phyloP scores from a whole-genome alignment of 2,113 vertebrate species.

The Pheucticus melanocephalus region DNA sequence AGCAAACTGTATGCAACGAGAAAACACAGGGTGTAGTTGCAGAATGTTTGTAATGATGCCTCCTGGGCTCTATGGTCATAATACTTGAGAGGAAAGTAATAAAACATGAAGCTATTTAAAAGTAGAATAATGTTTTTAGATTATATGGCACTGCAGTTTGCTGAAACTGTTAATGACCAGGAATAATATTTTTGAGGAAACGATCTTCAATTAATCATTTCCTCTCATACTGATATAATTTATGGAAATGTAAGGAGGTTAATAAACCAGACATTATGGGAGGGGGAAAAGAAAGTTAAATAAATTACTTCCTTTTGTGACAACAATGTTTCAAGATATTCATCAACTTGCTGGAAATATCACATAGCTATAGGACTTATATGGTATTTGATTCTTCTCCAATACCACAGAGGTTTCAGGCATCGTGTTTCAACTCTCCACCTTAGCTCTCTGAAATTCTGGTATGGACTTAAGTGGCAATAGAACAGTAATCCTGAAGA shows the following conservation, averaged over 20 bases:
- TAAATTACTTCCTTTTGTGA: slow-evolving; percentile 82
- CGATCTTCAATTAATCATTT: slow-evolving; percentile 79
- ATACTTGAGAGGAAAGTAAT: slow-evolving; percentile 57
- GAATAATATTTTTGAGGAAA: slow-evolving; percentile 78
- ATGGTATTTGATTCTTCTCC: slow-evolving; percentile 69
- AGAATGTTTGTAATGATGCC: slow-evolving; percentile 59
- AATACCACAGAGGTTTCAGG: slow-evolving; percentile 54
- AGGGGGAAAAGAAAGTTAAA: slow-evolving; percentile 73
- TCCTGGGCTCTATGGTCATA: slow-evolving; percentile 45
- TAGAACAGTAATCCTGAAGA: background rate
- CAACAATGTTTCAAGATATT: slow-evolving; percentile 75
- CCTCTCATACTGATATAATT: slow-evolving; percentile 75
- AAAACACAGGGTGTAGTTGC: slow-evolving; percentile 8
- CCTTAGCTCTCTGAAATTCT: slow-evolving; percentile 64
- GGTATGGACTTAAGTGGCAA: slow-evolving; percentile 25
- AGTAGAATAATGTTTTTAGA: slow-evolving; percentile 61
- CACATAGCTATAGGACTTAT: slow-evolving; percentile 66
- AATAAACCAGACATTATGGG: slow-evolving; percentile 70
- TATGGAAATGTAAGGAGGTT: slow-evolving; percentile 77
- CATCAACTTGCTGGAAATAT: slow-evolving; percentile 73
- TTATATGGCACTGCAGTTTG: slow-evolving; percentile 63
- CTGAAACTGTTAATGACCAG: slow-evolving; percentile 74
- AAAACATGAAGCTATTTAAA: slow-evolving; percentile 70
- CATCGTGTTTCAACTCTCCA: slow-evolving; percentile 60
- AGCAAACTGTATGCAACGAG: slow-evolving; percentile 13